A percentile compares a stretch with the other conserved stretches of the same genome.
Conservation (phyloP, 2,113 vertebrate genomes). For the Tretioscincus oriximinensis region DNA sequence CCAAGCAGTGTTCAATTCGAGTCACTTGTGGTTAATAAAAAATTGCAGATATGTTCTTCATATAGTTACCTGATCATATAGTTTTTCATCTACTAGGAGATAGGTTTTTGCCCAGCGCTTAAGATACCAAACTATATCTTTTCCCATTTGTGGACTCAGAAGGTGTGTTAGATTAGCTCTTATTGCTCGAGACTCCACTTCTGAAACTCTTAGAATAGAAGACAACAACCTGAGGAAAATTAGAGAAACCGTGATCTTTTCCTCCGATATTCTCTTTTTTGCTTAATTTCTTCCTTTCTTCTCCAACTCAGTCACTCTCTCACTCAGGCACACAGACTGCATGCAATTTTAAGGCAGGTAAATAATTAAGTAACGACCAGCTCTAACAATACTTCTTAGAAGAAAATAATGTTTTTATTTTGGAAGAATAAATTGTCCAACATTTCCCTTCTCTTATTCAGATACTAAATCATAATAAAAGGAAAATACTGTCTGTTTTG, state of each 20-base stretch:
- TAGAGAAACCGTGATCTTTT: constrained; percentile 26
- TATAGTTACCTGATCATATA: constrained; percentile 88
- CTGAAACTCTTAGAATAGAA: constrained; percentile 91
- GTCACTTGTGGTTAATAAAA: neutral
- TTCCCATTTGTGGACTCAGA: constrained; percentile 98
- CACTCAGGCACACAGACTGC: neutral
- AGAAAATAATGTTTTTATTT: neutral
- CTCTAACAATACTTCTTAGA: neutral
- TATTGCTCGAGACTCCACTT: constrained; percentile 96
- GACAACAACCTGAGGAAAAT: constrained; percentile 86
- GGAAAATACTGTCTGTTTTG: neutral
- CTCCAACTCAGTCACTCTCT: neutral
- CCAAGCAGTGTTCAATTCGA: neutral
- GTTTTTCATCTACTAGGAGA: constrained; percentile 94
- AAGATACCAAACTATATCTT: constrained; percentile 97
- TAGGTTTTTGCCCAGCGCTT: constrained; percentile 97
- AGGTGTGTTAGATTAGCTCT: constrained; percentile 91
- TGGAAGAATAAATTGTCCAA: constrained; percentile 1
- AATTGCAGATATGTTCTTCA: neutral
- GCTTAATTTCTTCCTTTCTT: neutral
- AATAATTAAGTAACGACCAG: neutral
- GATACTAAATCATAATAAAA: neutral
- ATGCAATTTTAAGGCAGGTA: neutral
- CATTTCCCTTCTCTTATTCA: constrained; percentile 8
- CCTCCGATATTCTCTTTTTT: neutral